Percentiles rank a stretch among this genome's conserved stretches.
Evolutionary conservation across 2,113 vertebrate species (phyloP).

Genomic region (Ictidomys tridecemlineatus): DNA sequence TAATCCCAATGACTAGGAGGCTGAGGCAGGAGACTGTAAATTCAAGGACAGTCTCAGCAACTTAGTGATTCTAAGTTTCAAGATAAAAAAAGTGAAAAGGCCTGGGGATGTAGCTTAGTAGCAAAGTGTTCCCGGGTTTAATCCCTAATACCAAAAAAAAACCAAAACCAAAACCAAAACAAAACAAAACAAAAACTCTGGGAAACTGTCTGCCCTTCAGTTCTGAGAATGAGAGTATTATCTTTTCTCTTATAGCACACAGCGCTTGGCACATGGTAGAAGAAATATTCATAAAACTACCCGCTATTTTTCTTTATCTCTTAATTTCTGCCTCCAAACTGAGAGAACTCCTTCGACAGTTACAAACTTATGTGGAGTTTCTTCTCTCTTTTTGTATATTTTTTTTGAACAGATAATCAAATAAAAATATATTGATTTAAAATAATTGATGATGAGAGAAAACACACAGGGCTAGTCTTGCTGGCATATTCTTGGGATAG

Average conservation of each 20-base stretch:
- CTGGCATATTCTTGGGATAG: background rate
- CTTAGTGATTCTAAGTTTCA: too few relatives aligned
- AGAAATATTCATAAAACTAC: conserved; percentile 14
- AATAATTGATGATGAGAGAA: background rate
- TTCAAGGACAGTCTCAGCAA: too few relatives aligned
- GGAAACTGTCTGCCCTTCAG: background rate
- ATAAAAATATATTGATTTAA: background rate
- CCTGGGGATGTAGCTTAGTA: too few relatives aligned
- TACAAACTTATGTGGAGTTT: conserved; percentile 14
- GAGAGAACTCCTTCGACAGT: background rate
- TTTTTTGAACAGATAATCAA: background rate
- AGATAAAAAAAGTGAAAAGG: too few relatives aligned
- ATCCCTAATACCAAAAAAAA: too few relatives aligned
- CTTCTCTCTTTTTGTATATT: background rate
- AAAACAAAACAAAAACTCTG: background rate
- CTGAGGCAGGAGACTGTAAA: too few relatives aligned
- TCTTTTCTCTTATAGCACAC: background rate
- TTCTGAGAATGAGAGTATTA: background rate
- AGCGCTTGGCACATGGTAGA: background rate
- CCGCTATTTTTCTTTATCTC: background rate
- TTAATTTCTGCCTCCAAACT: conserved; percentile 15
- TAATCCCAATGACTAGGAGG: too few relatives aligned
- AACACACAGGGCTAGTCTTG: background rate
- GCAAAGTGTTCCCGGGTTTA: too few relatives aligned
- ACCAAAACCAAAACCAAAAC: too few relatives aligned